Evolutionary conservation across 2,113 vertebrate genomes (phyloP), one percentile per base, ranked within the genome.

Genomic region (Caracal caracal): DNA sequence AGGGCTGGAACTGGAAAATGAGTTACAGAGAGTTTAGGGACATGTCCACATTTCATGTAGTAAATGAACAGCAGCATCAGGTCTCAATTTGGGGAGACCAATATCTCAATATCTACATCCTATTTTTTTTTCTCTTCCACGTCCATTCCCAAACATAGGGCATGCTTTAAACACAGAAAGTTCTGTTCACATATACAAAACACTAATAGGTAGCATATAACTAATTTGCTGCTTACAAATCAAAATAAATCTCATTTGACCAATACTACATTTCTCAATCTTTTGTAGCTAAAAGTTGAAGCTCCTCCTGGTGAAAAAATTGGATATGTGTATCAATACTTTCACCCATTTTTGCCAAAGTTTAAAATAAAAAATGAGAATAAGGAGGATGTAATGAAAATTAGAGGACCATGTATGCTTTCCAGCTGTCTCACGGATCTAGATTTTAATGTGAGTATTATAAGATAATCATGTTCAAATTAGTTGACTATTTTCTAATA

Each of bases 281-380:
- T 12, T 96, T 94, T 90, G 73, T 94, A 99, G 99, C 88, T 99
- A 96, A 99, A 99, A 98, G 98, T 99, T 83, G 98, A 99, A 95
- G 92, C 99, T 49, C 99, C 99, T 35, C 99, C 99, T 0, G 99
- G 99, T 1, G 98, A 99, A 97, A 98, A 97, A 63, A 98, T 99
- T 95, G 99, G 99, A 28, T 99, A 99, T 89, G 79, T 99, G 37
- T 24, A 94, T 28, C 99, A 99, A 84, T 98, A 98, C 97, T 99
- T 98, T 99, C 98, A 99, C 65, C 98, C 98, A 4, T 98, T 98
- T 95, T 96, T 98, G 2, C 99, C 99, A 5, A 99, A 98, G 93
- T 99, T 99, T 97, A 98, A 98, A 73, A 98, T 99, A 15, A 93
- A 98, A 40, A 98, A 99, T 22, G 98, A 99, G 94, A 96, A 98